Percentiles rank a stretch among this genome's conserved stretches.
These are phyloP conservation scores for Aphelenchoides fujianensis DNA, from an alignment of 1,140 invertebrate species.

Conservation along the genomic window DNA sequence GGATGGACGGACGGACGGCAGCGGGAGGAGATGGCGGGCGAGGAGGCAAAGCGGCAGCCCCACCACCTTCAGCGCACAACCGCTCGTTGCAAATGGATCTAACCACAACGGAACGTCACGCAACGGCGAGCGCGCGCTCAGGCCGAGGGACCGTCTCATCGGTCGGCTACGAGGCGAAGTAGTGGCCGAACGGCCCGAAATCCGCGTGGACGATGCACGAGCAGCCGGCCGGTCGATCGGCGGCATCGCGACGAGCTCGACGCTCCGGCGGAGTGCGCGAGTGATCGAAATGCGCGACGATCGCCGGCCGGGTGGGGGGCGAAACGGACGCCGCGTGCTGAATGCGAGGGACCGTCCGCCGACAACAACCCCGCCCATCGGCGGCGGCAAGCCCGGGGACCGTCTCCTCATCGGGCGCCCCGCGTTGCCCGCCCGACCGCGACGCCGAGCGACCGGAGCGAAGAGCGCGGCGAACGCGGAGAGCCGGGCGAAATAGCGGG, in stretches of 20 bases:
- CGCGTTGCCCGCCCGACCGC: no score
- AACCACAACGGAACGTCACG: conserved; percentile 7
- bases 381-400: no score
- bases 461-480: no score
- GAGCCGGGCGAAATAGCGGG: no score
- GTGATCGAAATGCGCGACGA: no score
- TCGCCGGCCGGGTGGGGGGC: no score
- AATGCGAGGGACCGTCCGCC: not conserved
- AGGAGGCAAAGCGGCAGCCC: no score
- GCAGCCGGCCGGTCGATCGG: not conserved
- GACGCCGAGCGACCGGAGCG: no score
- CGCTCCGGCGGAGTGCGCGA: no score
- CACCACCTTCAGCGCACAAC: no score
- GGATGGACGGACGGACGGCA: not conserved
- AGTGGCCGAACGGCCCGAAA: not conserved
- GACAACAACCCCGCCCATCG: not conserved
- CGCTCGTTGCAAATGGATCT: conserved; percentile 14
- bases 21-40: not conserved
- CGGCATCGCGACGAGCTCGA: not conserved
- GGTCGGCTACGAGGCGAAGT: not conserved
- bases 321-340: not conserved
- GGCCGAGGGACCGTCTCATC: not conserved
- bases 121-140: conserved; percentile 7
- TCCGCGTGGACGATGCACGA: no score
- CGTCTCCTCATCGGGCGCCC: not conserved